Conservation (phyloP, 2,888 invertebrate species). For the Baronia brevicornis region DNA sequence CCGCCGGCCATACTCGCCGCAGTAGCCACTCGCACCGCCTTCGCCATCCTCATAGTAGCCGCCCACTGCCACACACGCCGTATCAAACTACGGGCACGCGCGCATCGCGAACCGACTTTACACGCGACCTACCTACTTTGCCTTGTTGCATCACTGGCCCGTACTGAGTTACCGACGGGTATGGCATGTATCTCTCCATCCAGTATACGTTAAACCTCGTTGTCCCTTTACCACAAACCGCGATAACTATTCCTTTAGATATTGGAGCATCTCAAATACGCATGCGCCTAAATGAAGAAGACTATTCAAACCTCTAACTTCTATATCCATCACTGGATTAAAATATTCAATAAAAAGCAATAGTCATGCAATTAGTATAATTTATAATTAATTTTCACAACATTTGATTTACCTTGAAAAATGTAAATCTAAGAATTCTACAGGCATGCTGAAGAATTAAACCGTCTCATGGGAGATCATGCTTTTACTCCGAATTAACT, state of each 20-base stretch:
- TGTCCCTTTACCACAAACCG: constrained; percentile 5
- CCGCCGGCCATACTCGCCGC: constrained; percentile 43
- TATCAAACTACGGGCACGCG: constrained; percentile 33
- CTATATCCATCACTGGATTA: constrained; percentile 21
- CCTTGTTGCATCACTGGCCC: constrained; percentile 10
- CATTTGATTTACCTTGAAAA: constrained; percentile 28
- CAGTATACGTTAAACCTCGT: too few species aligned
- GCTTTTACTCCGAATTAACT: constrained; percentile 44
- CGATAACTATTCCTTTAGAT: too few species aligned
- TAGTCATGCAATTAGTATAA: constrained; percentile 60
- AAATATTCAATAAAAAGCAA: constrained; percentile 42
- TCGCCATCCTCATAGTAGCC: constrained; percentile 66
- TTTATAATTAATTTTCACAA: constrained; percentile 30
- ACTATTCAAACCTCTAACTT: constrained; percentile 20
- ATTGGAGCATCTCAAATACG: constrained; percentile 9
- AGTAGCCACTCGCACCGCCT: constrained; percentile 44
- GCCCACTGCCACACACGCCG: constrained; percentile 27
- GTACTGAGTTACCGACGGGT: constrained; percentile 4
- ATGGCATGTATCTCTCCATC: too few species aligned
- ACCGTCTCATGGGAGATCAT: constrained; percentile 38
- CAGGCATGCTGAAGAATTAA: constrained; percentile 56
- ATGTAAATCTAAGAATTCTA: constrained; percentile 43
- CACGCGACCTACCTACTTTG: constrained; percentile 49
- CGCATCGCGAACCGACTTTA: constrained; percentile 24
- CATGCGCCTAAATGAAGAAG: constrained; percentile 16